Conservation (phyloP, 2,888 invertebrate genomes). For the Cancer borealis region DNA sequence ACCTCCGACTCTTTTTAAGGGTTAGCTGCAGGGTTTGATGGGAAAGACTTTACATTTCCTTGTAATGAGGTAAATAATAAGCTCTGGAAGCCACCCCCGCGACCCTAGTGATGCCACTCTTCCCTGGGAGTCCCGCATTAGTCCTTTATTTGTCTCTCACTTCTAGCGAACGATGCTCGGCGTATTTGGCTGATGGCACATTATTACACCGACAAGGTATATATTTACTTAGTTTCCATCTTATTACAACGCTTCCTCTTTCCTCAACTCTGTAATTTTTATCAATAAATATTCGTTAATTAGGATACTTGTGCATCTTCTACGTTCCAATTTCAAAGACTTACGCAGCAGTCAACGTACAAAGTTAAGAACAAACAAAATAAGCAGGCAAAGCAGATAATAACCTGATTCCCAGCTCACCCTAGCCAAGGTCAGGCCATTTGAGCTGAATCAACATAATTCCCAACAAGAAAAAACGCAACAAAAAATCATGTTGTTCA, state of each 20-base stretch:
- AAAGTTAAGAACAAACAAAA: background rate
- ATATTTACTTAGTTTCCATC: background rate
- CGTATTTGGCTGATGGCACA: background rate
- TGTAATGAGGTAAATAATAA: slow-evolving; percentile 31
- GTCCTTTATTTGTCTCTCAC: background rate
- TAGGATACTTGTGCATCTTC: background rate
- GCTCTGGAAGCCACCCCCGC: background rate
- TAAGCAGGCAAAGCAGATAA: background rate
- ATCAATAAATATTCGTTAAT: background rate
- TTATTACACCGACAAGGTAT: background rate
- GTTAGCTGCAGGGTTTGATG: background rate
- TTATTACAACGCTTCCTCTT: background rate
- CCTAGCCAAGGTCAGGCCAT: background rate
- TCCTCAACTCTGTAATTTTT: background rate
- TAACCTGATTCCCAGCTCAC: background rate
- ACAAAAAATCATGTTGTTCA: background rate
- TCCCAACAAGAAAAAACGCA: background rate
- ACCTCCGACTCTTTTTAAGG: slow-evolving; percentile 7
- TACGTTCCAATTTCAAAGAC: background rate
- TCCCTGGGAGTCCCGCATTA: background rate
- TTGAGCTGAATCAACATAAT: background rate
- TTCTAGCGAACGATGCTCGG: background rate
- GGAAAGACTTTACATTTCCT: slow-evolving; percentile 5
- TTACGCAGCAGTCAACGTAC: background rate
- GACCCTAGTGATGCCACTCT: background rate